Percentiles rank a stretch among this genome's conserved stretches.
Conservation (phyloP, 2,113 vertebrate genomes). For the Tragelaphus strepsiceros region DNA sequence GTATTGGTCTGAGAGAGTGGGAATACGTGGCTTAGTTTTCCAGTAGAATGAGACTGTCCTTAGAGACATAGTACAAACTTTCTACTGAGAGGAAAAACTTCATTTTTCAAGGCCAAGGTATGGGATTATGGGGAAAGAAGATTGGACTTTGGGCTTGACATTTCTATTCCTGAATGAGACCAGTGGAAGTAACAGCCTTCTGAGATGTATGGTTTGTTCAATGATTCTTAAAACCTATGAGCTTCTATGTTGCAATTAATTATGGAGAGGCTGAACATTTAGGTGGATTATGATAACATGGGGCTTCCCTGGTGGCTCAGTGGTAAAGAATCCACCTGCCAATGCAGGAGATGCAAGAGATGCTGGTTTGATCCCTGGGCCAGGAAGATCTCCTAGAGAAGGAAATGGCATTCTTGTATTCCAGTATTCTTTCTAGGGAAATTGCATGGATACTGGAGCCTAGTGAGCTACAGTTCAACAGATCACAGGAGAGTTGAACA, state of each 20-base stretch:
- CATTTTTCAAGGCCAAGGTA: neutral
- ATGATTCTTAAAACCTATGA: neutral
- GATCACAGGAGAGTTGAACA: neutral
- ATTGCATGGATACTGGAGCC: neutral
- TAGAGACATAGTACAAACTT: neutral
- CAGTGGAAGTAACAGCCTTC: neutral
- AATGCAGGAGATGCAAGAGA: neutral
- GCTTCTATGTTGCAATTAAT: neutral
- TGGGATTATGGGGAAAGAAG: neutral
- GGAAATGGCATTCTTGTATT: neutral
- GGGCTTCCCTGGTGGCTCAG: neutral
- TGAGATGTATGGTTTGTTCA: neutral
- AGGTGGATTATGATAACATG: neutral
- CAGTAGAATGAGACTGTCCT: rapidly evolving
- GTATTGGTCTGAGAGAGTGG: neutral
- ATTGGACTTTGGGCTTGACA: neutral
- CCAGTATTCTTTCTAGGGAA: neutral
- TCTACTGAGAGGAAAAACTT: neutral
- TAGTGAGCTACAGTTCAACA: neutral
- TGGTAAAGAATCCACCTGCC: neutral
- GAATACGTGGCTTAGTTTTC: neutral
- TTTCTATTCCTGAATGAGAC: neutral
- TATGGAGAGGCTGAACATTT: neutral
- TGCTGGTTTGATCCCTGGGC: neutral
- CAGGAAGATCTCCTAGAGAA: neutral